Evolutionary conservation across 2,113 vertebrate species (phyloP).

Genomic region (Dasyurus viverrinus): DNA sequence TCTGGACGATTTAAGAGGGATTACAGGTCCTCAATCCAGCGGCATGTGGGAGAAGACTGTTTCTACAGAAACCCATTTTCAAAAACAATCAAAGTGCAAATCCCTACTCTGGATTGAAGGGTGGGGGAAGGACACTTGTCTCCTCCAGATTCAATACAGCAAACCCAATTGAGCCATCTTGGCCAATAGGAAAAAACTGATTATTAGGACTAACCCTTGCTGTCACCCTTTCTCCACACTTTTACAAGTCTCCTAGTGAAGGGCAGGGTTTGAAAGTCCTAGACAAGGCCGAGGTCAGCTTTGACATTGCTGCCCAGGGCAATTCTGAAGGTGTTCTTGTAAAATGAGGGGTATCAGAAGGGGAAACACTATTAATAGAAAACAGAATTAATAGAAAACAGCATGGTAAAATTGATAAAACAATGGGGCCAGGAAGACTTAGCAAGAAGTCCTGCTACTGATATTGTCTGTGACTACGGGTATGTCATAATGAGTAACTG

Average conservation of each 20-base stretch:
- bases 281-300: fast-evolving
- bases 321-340: not conserved
- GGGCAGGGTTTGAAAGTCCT: too few species aligned
- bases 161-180: not conserved
- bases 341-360: not conserved
- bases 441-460: not conserved
- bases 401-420: not conserved
- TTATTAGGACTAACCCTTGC: not conserved
- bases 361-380: not conserved
- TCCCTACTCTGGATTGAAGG: slow-evolving; percentile 60
- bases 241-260: not conserved
- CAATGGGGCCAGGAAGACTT: not conserved
- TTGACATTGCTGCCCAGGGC: not conserved
- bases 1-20: slow-evolving; percentile 84
- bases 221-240: not conserved
- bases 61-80: slow-evolving; percentile 83
- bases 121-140: not conserved
- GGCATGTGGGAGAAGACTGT: slow-evolving; percentile 82
- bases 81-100: slow-evolving; percentile 85
- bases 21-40: slow-evolving; percentile 85
- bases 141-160: not conserved
- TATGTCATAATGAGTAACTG: not conserved
- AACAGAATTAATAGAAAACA: not conserved
- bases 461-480: not conserved
- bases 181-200: not conserved